Conservation (phyloP, 2,113 vertebrate genomes). For the Capreolus pygargus region DNA sequence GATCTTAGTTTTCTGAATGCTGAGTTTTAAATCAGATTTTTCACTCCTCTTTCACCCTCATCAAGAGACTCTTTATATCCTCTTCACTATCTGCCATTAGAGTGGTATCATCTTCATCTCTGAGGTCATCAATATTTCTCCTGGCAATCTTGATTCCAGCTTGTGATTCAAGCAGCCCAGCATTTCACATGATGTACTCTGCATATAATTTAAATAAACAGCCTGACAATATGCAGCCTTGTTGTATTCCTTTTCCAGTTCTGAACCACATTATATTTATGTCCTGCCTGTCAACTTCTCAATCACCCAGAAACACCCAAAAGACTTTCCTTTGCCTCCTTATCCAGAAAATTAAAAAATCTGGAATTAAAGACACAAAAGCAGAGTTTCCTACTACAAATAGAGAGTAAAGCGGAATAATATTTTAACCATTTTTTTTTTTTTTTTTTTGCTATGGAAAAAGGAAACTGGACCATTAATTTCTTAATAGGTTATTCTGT, state of each 20-base stretch:
- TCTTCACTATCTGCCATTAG: background rate
- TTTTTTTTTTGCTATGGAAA: background rate
- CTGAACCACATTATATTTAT: background rate
- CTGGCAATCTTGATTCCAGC: background rate
- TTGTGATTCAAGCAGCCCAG: background rate
- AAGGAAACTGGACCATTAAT: background rate
- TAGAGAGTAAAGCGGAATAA: background rate
- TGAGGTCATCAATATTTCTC: background rate
- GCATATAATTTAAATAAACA: background rate
- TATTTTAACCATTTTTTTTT: background rate
- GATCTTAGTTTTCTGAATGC: background rate
- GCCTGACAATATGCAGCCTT: background rate
- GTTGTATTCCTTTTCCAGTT: no score
- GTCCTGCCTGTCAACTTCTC: background rate
- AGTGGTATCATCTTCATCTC: background rate
- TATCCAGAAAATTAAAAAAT: background rate
- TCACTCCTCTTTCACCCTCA: background rate
- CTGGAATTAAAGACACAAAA: background rate
- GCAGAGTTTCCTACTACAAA: background rate
- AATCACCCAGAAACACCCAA: background rate
- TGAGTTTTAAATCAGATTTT: background rate
- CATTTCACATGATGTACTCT: background rate
- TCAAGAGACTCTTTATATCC: background rate
- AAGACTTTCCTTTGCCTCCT: background rate
- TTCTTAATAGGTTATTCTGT: conserved; percentile 22